Base-by-base conservation (phyloP, 1,140 invertebrate species). In the Diorhabda elongata region DNA sequence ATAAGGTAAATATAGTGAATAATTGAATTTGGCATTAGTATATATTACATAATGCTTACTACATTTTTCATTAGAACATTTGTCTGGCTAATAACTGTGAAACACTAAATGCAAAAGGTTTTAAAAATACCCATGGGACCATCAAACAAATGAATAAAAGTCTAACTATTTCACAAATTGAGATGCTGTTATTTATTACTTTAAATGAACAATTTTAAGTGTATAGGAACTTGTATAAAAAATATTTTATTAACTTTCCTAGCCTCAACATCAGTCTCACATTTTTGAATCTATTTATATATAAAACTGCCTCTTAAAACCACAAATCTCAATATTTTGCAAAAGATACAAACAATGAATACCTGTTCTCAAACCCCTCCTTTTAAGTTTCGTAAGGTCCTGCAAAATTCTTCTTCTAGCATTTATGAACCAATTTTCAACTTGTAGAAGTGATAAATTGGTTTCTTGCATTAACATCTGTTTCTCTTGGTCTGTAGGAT, bases 361-460 rank as follows among this genome's bases (percentile, higher is more conserved):
- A 63, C 61, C 45, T 43, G 42, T n/a, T 44, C 43, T 66, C 3
- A 44, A 11, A 11, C 64, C 52, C 6, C 56, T 58, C 47, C 61
- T 69, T 61, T 72, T 74, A 42, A 74, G 47, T 65, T 65, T 68
- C 42, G 73, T 74, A 44, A 74, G 58, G 59, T 74, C 69, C 26
- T 71, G 64, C 42, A 76, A 66, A 58, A 76, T 74, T 44, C 75
- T 61, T 43, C 75, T 71, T 61, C 75, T 63, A 5, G 75, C 75
- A 56, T 76, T 76, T 11, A 76, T 76, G 66, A 76, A 76, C 75
- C 75, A 76, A 65, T 76, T 76, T 67, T 76, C 75, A 4, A 76
- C 75, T 68, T 76, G 75, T 2, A 76, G 58, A 5, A 76, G 58
- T 2, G 75, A 74, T 47, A 76, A 64, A 64, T 76, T 76, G 1